phyloP scores from a whole-genome alignment of 2,113 vertebrate species.

The Aptenodytes forsteri region DNA sequence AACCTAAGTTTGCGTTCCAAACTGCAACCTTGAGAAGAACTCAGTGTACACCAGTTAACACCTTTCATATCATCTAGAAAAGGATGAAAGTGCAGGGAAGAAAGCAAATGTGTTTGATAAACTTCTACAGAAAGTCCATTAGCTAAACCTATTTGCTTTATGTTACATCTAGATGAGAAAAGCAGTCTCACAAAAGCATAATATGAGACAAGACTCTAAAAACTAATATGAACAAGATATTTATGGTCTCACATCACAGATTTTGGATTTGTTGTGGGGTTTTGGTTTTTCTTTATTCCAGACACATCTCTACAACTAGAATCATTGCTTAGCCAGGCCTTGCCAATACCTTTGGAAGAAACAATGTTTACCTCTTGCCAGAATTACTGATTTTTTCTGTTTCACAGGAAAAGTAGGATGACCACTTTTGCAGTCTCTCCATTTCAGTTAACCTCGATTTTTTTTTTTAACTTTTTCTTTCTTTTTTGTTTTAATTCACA shows the following conservation, averaged over 20 bases:
- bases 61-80: background rate
- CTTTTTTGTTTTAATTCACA: background rate
- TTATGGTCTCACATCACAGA: background rate
- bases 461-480: background rate
- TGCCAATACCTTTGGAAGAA: background rate
- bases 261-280: background rate
- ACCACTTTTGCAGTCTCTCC: background rate
- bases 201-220: background rate
- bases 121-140: background rate
- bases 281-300: background rate
- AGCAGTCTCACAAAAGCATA: background rate
- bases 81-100: background rate
- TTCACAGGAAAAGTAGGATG: background rate
- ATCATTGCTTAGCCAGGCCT: background rate
- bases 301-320: background rate
- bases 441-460: background rate
- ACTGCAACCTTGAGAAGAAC: background rate
- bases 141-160: background rate
- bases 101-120: background rate
- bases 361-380: background rate
- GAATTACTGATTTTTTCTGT: background rate
- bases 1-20: background rate
- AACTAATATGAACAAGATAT: background rate
- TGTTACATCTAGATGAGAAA: background rate
- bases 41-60: background rate